Evolutionary conservation across 2,888 invertebrate species (phyloP), one percentile per base, ranked within the genome.

Genomic region (Lymantria dispar): DNA sequence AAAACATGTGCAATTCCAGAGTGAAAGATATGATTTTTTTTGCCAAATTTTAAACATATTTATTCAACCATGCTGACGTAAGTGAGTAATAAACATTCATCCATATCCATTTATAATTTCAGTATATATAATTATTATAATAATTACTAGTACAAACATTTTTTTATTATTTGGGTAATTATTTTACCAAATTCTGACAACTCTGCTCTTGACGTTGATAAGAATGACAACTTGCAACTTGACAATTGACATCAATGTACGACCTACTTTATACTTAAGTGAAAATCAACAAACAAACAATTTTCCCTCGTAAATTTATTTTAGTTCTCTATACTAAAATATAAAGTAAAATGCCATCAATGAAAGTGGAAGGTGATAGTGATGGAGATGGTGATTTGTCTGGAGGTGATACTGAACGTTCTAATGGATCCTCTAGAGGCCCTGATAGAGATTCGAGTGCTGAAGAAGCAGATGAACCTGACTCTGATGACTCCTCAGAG

Each of bases 401-500:
- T 56, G 95, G 94, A 1, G 94, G 92, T 8, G 95, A 95, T 68
- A 94, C 95, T 0, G 95, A 95, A 61, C 93, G 92, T 58, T 93
- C 95, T 41, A 93, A 92, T 36, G 93, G 93, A n/a, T 93, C 93
- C 7, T 95, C 95, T 48, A 91, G 93, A 54, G 94, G 94, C 49
- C 94, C 94, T 36, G 94, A 94, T 53, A 86, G 92, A 14, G 94
- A 94, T 68, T 96, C 96, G 65, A 95, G 96, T 62, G 95, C 95
- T 58, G 96, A 96, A 70, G 95, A 94, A 67, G 95, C 94, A 50
- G 95, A 96, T 69, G 95, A 96, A 70, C 95, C 94, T n/a, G 96
- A 96, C 68, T 95, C 96, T 12, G 96, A 96, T 86, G 96, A 96
- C 80, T 96, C 96, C 53, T 95, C 95, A 50, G 98, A 98, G 87